These are phyloP conservation scores for Danaus plexippus DNA, from an alignment of 1,140 invertebrate genomes.

Conservation along the genomic window DNA sequence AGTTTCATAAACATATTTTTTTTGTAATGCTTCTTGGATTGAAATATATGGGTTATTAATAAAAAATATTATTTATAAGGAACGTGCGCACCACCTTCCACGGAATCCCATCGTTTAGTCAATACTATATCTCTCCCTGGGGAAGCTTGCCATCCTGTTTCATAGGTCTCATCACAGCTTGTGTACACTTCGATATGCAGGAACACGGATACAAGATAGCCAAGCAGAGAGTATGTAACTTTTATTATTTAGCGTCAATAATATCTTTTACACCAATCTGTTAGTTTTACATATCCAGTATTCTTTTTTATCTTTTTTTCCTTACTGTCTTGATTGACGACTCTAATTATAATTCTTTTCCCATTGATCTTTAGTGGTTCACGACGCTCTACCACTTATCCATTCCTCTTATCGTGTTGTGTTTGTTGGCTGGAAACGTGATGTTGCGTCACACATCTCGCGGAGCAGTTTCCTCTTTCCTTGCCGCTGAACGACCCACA, in stretches of 20 bases:
- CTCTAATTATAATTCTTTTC: too few relatives aligned
- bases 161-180: constrained; percentile 29
- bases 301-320: too few relatives aligned
- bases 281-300: too few relatives aligned
- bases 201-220: constrained; percentile 24
- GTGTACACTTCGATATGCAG: constrained; percentile 25
- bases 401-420: constrained; percentile 20
- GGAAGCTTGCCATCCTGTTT: constrained; percentile 34
- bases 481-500: constrained; percentile 26
- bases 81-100: constrained; percentile 20
- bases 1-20: neutral
- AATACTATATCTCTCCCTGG: constrained; percentile 38
- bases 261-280: too few relatives aligned
- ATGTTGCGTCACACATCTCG: constrained; percentile 12
- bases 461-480: constrained; percentile 16
- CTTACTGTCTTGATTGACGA: too few relatives aligned
- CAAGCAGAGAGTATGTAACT: constrained; percentile 17
- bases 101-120: constrained; percentile 27
- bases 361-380: constrained; percentile 18
- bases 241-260: too few relatives aligned
- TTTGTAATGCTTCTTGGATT: neutral
- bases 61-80: constrained; percentile 10
- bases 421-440: constrained; percentile 18
- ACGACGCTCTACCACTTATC: constrained; percentile 14
- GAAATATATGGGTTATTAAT: neutral